A percentile compares a stretch with the other conserved stretches of the same genome.
These are phyloP conservation scores for Channa argus DNA, from an alignment of 2,113 vertebrate species.

Conservation along the genomic window DNA sequence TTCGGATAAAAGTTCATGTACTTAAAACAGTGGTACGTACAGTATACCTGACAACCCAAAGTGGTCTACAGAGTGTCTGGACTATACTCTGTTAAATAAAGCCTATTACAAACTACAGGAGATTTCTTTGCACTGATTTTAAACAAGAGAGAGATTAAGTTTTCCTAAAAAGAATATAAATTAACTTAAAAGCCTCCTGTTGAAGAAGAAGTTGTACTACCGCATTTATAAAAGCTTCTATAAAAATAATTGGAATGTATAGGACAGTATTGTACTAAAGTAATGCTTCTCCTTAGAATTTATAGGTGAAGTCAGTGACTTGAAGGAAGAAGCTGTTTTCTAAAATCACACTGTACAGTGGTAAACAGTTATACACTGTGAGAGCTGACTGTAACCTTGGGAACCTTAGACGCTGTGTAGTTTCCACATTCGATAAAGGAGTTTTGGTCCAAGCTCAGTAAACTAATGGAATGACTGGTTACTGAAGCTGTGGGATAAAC, in stretches of 20 bases:
- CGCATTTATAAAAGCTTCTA: slow-evolving; percentile 66
- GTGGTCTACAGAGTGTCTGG: slow-evolving; percentile 65
- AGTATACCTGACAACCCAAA: slow-evolving; percentile 58
- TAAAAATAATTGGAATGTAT: slow-evolving; percentile 73
- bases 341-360: slow-evolving; percentile 48
- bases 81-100: slow-evolving; percentile 79
- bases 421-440: slow-evolving; percentile 8
- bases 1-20: slow-evolving; percentile 36
- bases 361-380: slow-evolving; percentile 54
- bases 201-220: slow-evolving; percentile 80
- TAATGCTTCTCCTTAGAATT: slow-evolving; percentile 32
- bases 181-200: slow-evolving; percentile 84
- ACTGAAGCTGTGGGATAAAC: slow-evolving; percentile 23
- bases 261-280: slow-evolving; percentile 62
- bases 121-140: slow-evolving; percentile 62
- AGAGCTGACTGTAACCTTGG: slow-evolving; percentile 26
- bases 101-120: slow-evolving; percentile 71
- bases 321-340: slow-evolving; percentile 39
- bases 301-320: slow-evolving; percentile 32
- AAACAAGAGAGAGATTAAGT: slow-evolving; percentile 56
- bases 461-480: slow-evolving; percentile 37
- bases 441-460: slow-evolving; percentile 51
- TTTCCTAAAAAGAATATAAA: slow-evolving; percentile 83
- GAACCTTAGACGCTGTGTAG: not conserved
- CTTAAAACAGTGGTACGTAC: slow-evolving; percentile 63